phyloP scores from a whole-genome alignment of 1,140 invertebrate species.

The Drepana arcuata region DNA sequence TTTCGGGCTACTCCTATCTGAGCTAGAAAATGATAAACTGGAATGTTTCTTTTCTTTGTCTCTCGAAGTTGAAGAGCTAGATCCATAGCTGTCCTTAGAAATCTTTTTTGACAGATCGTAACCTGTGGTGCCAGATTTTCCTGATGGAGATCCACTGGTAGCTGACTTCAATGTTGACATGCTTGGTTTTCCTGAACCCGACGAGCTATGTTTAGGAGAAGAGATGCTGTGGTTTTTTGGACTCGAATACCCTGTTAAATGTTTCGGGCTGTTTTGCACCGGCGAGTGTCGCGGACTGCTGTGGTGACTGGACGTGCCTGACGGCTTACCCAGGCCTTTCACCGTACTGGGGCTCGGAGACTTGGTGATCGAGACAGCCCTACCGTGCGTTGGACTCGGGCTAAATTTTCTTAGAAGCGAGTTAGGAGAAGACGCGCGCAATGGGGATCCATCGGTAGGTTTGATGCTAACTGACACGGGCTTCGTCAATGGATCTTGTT shows the following conservation, averaged over 20 bases:
- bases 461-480: slow-evolving; percentile 82
- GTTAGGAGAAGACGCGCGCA: slow-evolving; percentile 75
- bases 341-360: slow-evolving; percentile 72
- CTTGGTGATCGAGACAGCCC: slow-evolving; percentile 71
- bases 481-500: slow-evolving; percentile 81
- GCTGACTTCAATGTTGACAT: slow-evolving; percentile 90
- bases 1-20: slow-evolving; percentile 76
- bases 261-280: slow-evolving; percentile 84
- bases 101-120: slow-evolving; percentile 67
- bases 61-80: slow-evolving; percentile 62
- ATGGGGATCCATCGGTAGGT: slow-evolving; percentile 77
- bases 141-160: slow-evolving; percentile 73
- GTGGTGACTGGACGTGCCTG: slow-evolving; percentile 74
- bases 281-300: slow-evolving; percentile 83
- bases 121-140: slow-evolving; percentile 59
- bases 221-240: slow-evolving; percentile 79
- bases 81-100: slow-evolving; percentile 69
- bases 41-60: slow-evolving; percentile 78
- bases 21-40: slow-evolving; percentile 67
- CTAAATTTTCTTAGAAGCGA: slow-evolving; percentile 79
- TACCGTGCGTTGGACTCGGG: slow-evolving; percentile 77
- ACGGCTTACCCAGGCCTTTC: slow-evolving; percentile 71
- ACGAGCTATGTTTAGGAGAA: slow-evolving; percentile 82
- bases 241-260: slow-evolving; percentile 76
- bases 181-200: slow-evolving; percentile 87